phyloP scores from a whole-genome alignment of 2,113 vertebrate species.

The Boleophthalmus pectinirostris region DNA sequence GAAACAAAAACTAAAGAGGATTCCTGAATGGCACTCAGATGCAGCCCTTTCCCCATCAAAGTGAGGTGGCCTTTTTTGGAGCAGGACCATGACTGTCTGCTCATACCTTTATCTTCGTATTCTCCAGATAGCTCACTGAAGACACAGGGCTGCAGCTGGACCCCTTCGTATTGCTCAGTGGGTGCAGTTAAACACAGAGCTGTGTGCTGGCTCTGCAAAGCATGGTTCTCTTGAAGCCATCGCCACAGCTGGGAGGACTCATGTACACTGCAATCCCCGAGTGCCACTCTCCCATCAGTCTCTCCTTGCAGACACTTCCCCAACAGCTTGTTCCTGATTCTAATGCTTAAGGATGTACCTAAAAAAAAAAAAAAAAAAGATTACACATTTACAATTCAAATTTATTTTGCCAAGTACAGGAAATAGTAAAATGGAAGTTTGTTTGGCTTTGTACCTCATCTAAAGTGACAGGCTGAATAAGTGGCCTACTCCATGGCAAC shows the following conservation, averaged over 20 bases:
- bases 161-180: constrained; percentile 56
- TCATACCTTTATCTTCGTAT: constrained; percentile 15
- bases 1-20: constrained; percentile 80
- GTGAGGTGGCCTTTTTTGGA: constrained; percentile 84
- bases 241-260: constrained; percentile 74
- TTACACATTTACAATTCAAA: neutral
- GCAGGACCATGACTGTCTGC: constrained; percentile 81
- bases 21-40: constrained; percentile 74
- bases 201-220: constrained; percentile 66
- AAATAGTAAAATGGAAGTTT: neutral
- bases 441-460: no score
- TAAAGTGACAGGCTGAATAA: no score
- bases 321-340: constrained; percentile 79
- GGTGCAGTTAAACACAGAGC: constrained; percentile 77
- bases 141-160: constrained; percentile 74
- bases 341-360: constrained; percentile 65
- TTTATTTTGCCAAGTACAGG: neutral
- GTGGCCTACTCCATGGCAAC: neutral
- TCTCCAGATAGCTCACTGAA: constrained; percentile 4
- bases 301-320: constrained; percentile 75
- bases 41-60: constrained; percentile 68
- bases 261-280: constrained; percentile 65
- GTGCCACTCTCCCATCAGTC: constrained; percentile 55
- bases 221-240: constrained; percentile 64
- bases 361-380: constrained; percentile 15